Evolutionary conservation across 1,140 invertebrate species (phyloP).

Genomic region (Neuroterus valhalla): DNA sequence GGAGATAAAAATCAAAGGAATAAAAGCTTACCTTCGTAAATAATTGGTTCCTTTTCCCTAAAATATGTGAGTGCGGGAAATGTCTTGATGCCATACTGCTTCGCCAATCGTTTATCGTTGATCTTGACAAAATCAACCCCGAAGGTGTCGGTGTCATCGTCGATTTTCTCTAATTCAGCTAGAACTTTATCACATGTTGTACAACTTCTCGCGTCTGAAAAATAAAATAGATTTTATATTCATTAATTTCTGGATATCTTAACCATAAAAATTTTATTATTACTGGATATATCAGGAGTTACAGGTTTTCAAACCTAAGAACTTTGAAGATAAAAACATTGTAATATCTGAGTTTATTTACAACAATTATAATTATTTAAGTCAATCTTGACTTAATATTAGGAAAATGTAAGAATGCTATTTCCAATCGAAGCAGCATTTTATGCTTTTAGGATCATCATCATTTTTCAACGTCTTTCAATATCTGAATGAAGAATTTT

Average conservation of each 20-base stretch:
- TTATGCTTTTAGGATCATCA: too few relatives aligned
- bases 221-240: not conserved
- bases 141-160: conserved; percentile 95
- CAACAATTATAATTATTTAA: too few relatives aligned
- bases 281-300: not conserved
- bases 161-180: conserved; percentile 93
- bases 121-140: conserved; percentile 96
- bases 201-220: conserved; percentile 91
- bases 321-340: too few relatives aligned
- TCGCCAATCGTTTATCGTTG: conserved; percentile 95
- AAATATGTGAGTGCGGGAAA: conserved; percentile 97
- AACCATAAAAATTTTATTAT: not conserved
- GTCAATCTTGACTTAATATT: too few relatives aligned
- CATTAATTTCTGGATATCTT: not conserved
- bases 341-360: too few relatives aligned
- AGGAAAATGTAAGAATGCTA: too few relatives aligned
- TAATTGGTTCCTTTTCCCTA: conserved; percentile 93
- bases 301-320: conserved; percentile 26
- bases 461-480: too few relatives aligned
- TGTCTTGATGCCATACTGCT: conserved; percentile 94
- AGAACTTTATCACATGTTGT: conserved; percentile 93
- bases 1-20: not conserved
- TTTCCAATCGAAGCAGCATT: too few relatives aligned
- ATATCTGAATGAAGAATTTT: too few relatives aligned
- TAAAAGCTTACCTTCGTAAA: conserved; percentile 85